Percentiles rank a stretch among this genome's conserved stretches.
These are phyloP conservation scores for Champsocephalus esox DNA, from an alignment of 2,797 vertebrate genomes.

Conservation along the genomic window DNA sequence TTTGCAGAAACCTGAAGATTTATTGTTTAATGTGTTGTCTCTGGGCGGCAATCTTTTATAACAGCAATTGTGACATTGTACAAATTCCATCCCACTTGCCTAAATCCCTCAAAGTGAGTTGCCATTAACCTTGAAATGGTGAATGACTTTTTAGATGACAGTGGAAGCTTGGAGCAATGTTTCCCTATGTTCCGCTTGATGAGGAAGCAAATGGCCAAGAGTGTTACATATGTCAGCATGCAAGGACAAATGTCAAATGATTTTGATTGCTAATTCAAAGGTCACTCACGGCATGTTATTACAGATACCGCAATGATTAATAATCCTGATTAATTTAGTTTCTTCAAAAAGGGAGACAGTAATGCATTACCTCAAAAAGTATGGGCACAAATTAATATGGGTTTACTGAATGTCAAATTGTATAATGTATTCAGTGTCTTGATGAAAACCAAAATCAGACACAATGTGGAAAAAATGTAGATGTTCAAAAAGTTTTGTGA, in stretches of 20 bases:
- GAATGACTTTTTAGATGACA: conserved; percentile 63
- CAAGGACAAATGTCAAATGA: conserved; percentile 55
- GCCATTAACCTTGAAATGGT: conserved; percentile 81
- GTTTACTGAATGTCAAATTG: not conserved
- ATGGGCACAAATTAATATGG: not conserved
- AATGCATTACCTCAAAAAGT: not conserved
- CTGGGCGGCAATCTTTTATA: conserved; percentile 61
- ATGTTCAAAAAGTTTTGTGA: not conserved
- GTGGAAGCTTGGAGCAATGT: conserved; percentile 50
- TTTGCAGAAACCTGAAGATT: conserved; percentile 37
- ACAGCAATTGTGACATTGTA: conserved; percentile 63
- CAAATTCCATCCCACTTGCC: conserved; percentile 32
- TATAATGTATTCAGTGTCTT: not conserved
- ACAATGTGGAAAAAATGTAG: not conserved
- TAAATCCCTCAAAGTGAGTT: conserved; percentile 74
- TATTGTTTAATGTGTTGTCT: conserved; percentile 55
- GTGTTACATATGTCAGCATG: conserved; percentile 56
- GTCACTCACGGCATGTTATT: conserved; percentile 20
- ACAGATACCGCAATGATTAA: not conserved
- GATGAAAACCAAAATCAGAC: not conserved
- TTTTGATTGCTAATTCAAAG: conserved; percentile 43
- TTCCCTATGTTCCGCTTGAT: conserved; percentile 59
- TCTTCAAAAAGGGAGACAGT: not conserved
- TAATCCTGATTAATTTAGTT: not conserved
- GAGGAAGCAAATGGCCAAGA: conserved; percentile 59